A percentile compares a stretch with the other conserved stretches of the same genome.
These are phyloP conservation scores for Notiomystis cincta DNA, from an alignment of 2,113 vertebrate genomes.

Conservation along the genomic window DNA sequence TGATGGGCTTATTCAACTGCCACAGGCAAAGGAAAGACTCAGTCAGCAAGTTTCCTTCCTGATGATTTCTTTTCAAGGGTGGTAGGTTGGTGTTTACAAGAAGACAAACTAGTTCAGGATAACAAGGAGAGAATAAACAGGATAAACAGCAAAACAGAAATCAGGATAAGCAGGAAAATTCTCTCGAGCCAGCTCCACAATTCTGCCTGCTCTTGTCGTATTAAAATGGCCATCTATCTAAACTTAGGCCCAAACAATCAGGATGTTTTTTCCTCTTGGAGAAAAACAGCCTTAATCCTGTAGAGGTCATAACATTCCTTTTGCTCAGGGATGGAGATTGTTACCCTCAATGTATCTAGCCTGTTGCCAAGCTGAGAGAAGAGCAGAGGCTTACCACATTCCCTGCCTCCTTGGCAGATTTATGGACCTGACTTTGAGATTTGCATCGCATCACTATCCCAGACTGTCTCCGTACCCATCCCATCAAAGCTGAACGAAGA, in stretches of 20 bases:
- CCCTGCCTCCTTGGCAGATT: neutral
- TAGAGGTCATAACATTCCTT: neutral
- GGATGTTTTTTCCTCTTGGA: neutral
- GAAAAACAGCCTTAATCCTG: neutral
- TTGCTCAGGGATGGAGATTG: neutral
- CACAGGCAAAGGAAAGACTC: neutral
- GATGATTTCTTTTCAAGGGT: neutral
- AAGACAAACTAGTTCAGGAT: neutral
- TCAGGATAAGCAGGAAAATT: neutral
- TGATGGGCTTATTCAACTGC: constrained; percentile 24
- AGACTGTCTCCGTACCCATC: neutral
- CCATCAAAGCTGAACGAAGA: neutral
- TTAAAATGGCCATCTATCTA: neutral
- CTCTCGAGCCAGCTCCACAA: neutral
- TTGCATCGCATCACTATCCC: neutral
- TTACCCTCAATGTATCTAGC: neutral
- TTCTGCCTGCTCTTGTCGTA: neutral
- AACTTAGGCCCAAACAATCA: neutral
- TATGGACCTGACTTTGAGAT: neutral
- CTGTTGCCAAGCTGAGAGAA: accelerated
- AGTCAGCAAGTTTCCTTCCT: constrained; percentile 42
- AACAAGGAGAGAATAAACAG: constrained; percentile 31
- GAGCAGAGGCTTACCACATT: neutral
- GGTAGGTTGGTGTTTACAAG: neutral
- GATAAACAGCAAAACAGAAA: constrained; percentile 25